Base-by-base conservation (phyloP, 2,888 invertebrate species). In the Temnothorax rugatulus region DNA sequence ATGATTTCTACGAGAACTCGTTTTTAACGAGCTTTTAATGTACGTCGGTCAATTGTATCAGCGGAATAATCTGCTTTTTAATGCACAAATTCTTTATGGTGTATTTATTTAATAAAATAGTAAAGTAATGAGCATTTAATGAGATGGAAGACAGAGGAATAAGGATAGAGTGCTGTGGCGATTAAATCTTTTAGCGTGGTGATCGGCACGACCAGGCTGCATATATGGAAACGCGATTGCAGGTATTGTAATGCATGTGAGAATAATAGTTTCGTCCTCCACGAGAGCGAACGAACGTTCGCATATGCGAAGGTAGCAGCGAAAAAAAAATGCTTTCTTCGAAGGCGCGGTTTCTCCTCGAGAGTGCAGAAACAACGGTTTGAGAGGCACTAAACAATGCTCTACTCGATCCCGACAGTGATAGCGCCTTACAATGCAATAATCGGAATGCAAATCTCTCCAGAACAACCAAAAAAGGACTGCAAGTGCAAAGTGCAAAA, bases 261-360 rank as follows among this genome's bases (percentile, higher is more conserved):
- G 73, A 83, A 76, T 81, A 76, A 87, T 84, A 69, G 68, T 11
- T 18, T 54, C 29, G 79, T 50, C 59, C 77, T 29, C 52, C 54
- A 54, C 69, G 34, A 52, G 34, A 41, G 61, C 29, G 54, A 73
- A 77, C 29, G 66, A 84, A 66, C 68, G 77, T 86, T 90, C 90
- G 87, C 89, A 85, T 88, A 88, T 87, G 21, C 87, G 34, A 38
- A 52, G 18, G 38, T 38, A 59, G 38, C 15, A 57, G 34, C 76
- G 64, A 29, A 61, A 76, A 61, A 76, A 76, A 83, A 84, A 87
- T 85, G 88, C 90, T 91, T 92, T 91, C 91, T 86, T 90, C 83
- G 76, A 82, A 84, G 84, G 84, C 66, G 77, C 84, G 85, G 90
- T 91, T 91, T 91, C 91, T 88, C 90, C 82, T 88, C 73, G 86